phyloP scores from a whole-genome alignment of 2,113 vertebrate species.

The Balaenoptera acutorostrata region DNA sequence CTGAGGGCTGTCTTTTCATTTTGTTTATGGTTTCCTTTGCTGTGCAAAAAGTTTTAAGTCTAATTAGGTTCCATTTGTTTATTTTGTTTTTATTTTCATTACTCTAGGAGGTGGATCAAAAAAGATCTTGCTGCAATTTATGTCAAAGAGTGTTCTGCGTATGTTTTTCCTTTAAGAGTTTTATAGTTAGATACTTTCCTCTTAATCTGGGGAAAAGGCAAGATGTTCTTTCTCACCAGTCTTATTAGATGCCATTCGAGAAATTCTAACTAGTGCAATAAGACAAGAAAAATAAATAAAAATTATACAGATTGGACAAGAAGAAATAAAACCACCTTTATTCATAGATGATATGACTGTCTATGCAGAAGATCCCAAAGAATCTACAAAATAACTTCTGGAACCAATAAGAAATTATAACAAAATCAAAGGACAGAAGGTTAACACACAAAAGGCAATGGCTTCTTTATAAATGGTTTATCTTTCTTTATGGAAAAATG shows the following conservation, averaged over 20 bases:
- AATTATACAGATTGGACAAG: not conserved
- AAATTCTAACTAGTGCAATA: not conserved
- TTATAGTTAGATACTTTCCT: not conserved
- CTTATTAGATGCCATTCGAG: not conserved
- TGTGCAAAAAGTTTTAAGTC: too few species aligned
- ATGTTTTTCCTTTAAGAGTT: not conserved
- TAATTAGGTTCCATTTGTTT: not conserved
- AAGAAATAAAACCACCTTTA: not conserved
- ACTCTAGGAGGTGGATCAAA: not conserved
- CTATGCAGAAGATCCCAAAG: not conserved
- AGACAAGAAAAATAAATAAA: not conserved
- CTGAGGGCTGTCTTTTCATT: too few species aligned
- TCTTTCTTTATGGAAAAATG: not conserved
- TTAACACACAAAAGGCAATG: not conserved
- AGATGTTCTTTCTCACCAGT: not conserved
- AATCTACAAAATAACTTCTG: not conserved
- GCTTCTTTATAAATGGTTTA: not conserved
- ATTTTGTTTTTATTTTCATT: not conserved
- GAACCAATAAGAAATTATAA: not conserved
- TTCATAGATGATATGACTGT: not conserved
- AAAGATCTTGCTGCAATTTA: not conserved
- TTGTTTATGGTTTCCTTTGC: too few species aligned
- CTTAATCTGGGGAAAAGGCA: not conserved
- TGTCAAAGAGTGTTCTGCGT: not conserved
- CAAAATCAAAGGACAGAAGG: not conserved